phyloP scores from a whole-genome alignment of 2,113 vertebrate species.

The Chloebia gouldiae region DNA sequence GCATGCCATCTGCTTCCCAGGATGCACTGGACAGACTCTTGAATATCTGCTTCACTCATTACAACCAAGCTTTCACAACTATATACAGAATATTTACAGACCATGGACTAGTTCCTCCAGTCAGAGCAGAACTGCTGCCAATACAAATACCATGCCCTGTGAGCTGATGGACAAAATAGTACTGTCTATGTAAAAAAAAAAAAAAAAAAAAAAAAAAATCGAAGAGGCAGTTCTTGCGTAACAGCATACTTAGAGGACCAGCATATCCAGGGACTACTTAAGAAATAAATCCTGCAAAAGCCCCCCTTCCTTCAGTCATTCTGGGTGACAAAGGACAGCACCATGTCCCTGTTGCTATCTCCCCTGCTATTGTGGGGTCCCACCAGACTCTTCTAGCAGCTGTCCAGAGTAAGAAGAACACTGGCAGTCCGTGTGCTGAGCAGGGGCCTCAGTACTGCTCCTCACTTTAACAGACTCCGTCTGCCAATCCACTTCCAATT shows the following conservation, averaged over 20 bases:
- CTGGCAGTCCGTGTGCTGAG: background rate
- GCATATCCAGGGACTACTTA: background rate
- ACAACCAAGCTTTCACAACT: background rate
- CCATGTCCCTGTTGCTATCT: background rate
- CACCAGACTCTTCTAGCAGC: background rate
- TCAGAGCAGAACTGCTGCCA: background rate
- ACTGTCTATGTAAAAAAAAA: background rate
- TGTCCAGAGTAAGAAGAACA: background rate
- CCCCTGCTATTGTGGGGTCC: accelerated
- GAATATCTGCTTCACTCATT: background rate
- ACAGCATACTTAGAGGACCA: background rate
- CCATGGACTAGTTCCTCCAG: background rate
- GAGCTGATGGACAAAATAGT: background rate
- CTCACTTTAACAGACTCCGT: background rate
- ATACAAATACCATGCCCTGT: background rate
- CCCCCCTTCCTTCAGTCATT: background rate
- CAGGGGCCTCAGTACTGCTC: background rate
- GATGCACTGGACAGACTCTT: background rate
- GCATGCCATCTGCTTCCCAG: background rate
- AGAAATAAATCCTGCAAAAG: background rate
- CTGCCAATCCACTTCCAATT: slow-evolving; percentile 4
- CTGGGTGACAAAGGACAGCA: background rate
- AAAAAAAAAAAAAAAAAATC: no score
- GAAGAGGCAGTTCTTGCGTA: background rate
- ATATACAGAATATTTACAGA: background rate